Evolutionary conservation across 2,113 vertebrate species (phyloP), one percentile per base, ranked within the genome.

Genomic region (Ceuthmochares aereus): DNA sequence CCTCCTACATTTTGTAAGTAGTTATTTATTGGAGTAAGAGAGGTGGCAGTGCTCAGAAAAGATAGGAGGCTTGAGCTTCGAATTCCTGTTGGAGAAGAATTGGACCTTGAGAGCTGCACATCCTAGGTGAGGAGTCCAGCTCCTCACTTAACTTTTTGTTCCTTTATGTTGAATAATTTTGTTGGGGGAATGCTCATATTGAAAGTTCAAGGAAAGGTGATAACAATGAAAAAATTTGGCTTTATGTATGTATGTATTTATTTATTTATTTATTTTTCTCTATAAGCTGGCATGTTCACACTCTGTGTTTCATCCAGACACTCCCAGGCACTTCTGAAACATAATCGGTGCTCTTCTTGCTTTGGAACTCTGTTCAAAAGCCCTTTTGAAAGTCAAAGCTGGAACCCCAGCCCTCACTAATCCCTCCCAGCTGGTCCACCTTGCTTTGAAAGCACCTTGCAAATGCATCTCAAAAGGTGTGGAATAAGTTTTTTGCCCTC

Each of bases 401-500:
- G 80, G 73, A 89, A 75, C 17, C n/a, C 40, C 87, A 64, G 52
- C 43, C 79, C 18, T 68, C 43, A 16, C n/a, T 74, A 88, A 81
- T 91, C 40, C 30, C 7, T 94, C 25, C 34, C 40, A 17, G 16
- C 3, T 92, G 32, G 55, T 83, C 59, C 43, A 90, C 8, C 27
- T 42, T 90, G 69, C 75, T 79, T 75, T 18, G 7, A 72, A 60
- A 87, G 42, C 77, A 74, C 26, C 62, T 89, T 85, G 81, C 17
- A 77, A 79, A 86, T 54, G 78, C 54, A 93, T 80, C 70, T 94
- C 84, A 56, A 95, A 95, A 96, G 45, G 86, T 87, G 63, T 78
- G 79, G 85, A 93, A 73, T 93, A 96, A 94, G 95, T 96, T 95
- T 68, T 88, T 74, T 70, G 73, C 72, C 51, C 75, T 90, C 49